phyloP scores from a whole-genome alignment of 1,140 invertebrate species.

The Drosophila parvula region DNA sequence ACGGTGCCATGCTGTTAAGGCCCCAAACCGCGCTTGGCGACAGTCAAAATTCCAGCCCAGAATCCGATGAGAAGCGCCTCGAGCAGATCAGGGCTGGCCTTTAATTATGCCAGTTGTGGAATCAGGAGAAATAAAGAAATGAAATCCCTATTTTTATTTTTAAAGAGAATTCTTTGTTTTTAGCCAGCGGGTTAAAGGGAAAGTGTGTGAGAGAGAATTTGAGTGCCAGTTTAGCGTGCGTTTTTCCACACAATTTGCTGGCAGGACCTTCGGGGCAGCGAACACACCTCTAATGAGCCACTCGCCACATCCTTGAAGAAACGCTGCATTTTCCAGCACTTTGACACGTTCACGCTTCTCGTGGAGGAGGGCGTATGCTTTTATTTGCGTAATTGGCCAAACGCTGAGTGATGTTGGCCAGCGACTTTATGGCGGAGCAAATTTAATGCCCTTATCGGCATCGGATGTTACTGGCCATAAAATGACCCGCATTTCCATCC shows the following conservation, averaged over 20 bases:
- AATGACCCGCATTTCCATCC: conserved; percentile 72
- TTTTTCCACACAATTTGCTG: conserved; percentile 74
- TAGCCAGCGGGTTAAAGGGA: conserved; percentile 17
- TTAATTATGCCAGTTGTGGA: conserved; percentile 71
- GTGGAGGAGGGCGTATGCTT: conserved; percentile 24
- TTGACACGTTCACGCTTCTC: conserved; percentile 68
- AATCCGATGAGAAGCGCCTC: conserved; percentile 59
- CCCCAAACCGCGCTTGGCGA: conserved; percentile 49
- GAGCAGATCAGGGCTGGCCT: conserved; percentile 27
- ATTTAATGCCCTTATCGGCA: conserved; percentile 79
- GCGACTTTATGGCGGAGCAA: conserved; percentile 64
- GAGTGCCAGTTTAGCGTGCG: conserved; percentile 30
- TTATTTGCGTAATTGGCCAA: conserved; percentile 79
- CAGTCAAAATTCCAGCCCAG: conserved; percentile 53
- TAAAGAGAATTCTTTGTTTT: conserved; percentile 7
- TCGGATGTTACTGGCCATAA: conserved; percentile 67
- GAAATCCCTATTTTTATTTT: conserved; percentile 27
- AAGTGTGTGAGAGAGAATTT: background rate
- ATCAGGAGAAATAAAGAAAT: conserved; percentile 18
- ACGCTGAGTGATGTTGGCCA: conserved; percentile 67
- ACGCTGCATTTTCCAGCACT: conserved; percentile 74
- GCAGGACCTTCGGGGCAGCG: conserved; percentile 57
- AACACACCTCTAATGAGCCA: conserved; percentile 73
- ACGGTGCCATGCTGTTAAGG: conserved; percentile 69
- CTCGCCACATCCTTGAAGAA: conserved; percentile 55